These are phyloP conservation scores for Diadophis punctatus DNA, from an alignment of 2,113 vertebrate genomes.

Conservation along the genomic window DNA sequence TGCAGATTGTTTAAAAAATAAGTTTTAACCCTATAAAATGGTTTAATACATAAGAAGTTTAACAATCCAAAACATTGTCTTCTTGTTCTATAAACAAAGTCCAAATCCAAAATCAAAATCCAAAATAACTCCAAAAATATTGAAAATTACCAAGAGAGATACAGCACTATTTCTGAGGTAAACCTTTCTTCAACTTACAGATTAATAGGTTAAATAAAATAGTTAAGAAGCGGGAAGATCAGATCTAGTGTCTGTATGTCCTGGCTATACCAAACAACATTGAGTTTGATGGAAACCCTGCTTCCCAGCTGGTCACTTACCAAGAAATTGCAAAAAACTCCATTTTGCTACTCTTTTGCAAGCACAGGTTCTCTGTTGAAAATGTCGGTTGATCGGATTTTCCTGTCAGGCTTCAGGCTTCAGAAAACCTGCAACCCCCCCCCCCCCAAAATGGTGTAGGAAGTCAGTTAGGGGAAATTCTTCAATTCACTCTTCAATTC, in stretches of 20 bases:
- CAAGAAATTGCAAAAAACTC: not conserved
- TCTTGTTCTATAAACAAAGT: not conserved
- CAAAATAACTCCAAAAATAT: not conserved
- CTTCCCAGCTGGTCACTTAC: not conserved
- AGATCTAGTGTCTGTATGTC: not conserved
- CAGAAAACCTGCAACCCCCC: not conserved
- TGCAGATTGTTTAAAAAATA: not conserved
- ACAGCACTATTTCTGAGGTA: not conserved
- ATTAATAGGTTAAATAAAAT: not conserved
- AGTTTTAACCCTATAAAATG: not conserved
- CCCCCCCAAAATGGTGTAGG: not conserved
- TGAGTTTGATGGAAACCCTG: not conserved
- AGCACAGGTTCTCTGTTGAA: not conserved
- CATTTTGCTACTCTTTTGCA: not conserved
- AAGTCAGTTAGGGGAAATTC: not conserved
- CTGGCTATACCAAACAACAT: not conserved
- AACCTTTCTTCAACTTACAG: not conserved
- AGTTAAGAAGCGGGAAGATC: not conserved
- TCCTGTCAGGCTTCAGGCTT: not conserved
- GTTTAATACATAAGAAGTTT: not conserved
- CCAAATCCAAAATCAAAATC: not conserved
- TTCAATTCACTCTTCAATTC: not conserved
- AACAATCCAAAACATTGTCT: not conserved
- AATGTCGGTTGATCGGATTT: not conserved
- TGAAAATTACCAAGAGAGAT: not conserved